Conservation (phyloP, 35 echinoderm and acorn worm genomes). For the Heliocidaris erythrogramma region DNA sequence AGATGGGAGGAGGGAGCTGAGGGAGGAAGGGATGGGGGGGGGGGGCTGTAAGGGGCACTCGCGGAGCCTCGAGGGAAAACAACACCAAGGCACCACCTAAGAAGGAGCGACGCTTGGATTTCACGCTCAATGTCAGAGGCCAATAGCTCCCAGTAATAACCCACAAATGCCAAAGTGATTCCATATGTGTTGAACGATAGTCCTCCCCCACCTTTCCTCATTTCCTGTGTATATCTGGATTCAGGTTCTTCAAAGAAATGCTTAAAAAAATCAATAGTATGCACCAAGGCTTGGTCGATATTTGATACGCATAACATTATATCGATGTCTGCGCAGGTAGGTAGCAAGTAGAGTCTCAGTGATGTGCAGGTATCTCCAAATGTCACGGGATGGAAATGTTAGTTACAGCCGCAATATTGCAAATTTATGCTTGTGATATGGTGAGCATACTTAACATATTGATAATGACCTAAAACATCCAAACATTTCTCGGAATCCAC, state of each 20-base stretch:
- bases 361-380: background rate
- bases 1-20: background rate
- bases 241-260: background rate
- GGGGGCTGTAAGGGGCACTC: background rate
- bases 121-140: conserved; percentile 6
- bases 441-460: too few species aligned
- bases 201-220: background rate
- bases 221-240: background rate
- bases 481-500: too few species aligned
- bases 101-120: background rate
- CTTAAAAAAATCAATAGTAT: background rate
- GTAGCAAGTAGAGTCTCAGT: too few species aligned
- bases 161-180: background rate
- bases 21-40: background rate
- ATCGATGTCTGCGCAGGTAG: background rate
- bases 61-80: background rate
- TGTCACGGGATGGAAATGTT: background rate
- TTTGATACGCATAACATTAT: background rate
- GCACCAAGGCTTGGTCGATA: background rate
- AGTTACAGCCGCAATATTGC: background rate
- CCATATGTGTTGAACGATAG: conserved; percentile 3
- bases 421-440: background rate
- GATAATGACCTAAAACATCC: too few species aligned
- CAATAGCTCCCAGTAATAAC: conserved; percentile 1
- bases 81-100: background rate